Conservation (phyloP, 1,140 invertebrate genomes). For the Nebria ingens region DNA sequence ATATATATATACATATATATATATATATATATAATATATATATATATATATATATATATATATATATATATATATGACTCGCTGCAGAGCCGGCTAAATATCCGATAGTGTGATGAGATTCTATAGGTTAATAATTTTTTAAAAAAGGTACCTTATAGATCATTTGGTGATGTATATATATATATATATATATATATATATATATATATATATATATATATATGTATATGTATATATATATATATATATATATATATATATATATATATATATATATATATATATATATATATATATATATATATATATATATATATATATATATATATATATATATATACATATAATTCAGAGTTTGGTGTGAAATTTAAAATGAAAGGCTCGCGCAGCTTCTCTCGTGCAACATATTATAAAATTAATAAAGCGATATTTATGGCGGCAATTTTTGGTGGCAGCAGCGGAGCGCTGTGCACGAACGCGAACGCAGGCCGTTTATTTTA, state of each 20-base stretch:
- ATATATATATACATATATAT: too few species aligned
- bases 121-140: too few species aligned
- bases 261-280: background rate
- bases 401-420: conserved; percentile 33
- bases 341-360: too few species aligned
- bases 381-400: too few species aligned
- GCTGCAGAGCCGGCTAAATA: too few species aligned
- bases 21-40: too few species aligned
- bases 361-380: background rate
- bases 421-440: conserved; percentile 33
- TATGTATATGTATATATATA: background rate
- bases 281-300: background rate
- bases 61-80: too few species aligned
- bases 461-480: conserved; percentile 18
- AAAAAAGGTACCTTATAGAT: too few species aligned
- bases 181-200: background rate
- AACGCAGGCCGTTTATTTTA: conserved; percentile 32
- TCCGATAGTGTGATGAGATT: too few species aligned
- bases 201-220: background rate
- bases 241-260: background rate
- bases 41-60: too few species aligned
- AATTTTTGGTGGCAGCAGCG: conserved; percentile 30
- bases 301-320: background rate
- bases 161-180: too few species aligned
- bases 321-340: background rate